phyloP scores from a whole-genome alignment of 2,888 invertebrate species.

The Adela reaumurella region DNA sequence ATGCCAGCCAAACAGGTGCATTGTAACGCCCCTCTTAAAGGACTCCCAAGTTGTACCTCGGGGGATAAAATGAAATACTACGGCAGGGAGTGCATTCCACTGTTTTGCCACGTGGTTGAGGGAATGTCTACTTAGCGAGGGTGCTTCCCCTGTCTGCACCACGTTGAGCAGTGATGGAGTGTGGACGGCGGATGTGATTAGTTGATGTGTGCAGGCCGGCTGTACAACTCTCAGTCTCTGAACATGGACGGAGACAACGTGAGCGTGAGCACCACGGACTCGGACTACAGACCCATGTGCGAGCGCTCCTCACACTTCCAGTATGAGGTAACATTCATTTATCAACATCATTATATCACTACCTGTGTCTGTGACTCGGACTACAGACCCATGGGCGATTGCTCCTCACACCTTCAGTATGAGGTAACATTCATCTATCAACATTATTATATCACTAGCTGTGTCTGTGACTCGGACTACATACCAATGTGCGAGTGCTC shows the following conservation, averaged over 20 bases:
- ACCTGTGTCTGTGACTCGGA: background rate
- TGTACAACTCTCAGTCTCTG: constrained; percentile 38
- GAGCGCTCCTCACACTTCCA: background rate
- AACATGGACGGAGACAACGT: constrained; percentile 39
- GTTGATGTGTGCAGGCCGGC: constrained; percentile 22
- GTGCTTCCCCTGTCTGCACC: too few species aligned
- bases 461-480: constrained; percentile 24
- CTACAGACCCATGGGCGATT: background rate
- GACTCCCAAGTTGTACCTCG: too few species aligned
- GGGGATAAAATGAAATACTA: too few species aligned
- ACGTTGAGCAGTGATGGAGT: too few species aligned
- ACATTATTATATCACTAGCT: background rate
- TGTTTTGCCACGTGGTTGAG: too few species aligned
- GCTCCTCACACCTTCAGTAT: too few species aligned
- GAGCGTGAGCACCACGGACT: constrained; percentile 36
- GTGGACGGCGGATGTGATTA: too few species aligned
- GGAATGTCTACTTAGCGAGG: too few species aligned
- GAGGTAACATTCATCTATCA: background rate
- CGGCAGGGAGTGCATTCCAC: too few species aligned
- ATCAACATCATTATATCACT: too few species aligned
- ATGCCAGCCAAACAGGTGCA: too few species aligned
- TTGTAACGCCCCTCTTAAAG: too few species aligned
- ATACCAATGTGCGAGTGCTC: constrained; percentile 6
- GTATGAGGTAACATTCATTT: background rate
- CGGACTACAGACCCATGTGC: constrained; percentile 19